Evolutionary conservation across 2,113 vertebrate genomes (phyloP).

Genomic region (Sapayoa aenigma): DNA sequence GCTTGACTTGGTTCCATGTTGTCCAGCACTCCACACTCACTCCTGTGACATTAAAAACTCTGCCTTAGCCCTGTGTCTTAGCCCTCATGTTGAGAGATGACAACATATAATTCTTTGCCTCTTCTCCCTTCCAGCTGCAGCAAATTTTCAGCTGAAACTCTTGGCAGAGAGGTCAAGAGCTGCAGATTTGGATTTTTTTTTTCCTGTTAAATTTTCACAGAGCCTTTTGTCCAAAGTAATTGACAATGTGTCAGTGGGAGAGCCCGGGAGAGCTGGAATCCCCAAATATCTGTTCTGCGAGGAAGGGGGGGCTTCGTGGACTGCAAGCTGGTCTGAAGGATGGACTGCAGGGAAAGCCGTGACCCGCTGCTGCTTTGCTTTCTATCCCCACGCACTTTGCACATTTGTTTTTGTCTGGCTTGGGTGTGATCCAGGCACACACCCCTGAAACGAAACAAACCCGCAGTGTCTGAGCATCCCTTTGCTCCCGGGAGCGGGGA

Average conservation of each 20-base stretch:
- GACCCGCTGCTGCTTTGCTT: neutral
- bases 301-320: neutral
- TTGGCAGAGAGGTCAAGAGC: neutral
- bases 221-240: neutral
- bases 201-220: neutral
- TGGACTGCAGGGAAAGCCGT: neutral
- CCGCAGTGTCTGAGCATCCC: neutral
- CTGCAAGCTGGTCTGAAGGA: neutral
- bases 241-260: neutral
- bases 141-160: neutral
- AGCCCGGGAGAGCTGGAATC: neutral
- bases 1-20: neutral
- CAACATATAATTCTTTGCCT: neutral
- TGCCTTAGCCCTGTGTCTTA: neutral
- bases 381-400: slow-evolving; percentile 8
- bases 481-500: neutral
- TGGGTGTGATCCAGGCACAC: neutral
- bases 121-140: neutral
- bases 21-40: neutral
- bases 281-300: neutral
- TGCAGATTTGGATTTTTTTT: neutral
- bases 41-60: neutral
- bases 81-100: neutral
- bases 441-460: neutral
- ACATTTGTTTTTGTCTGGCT: neutral